Percentiles rank a stretch among this genome's conserved stretches.
Conservation (phyloP, 37 sponge, comb jelly and placozoan genomes). For the Hormiphora californensis region DNA sequence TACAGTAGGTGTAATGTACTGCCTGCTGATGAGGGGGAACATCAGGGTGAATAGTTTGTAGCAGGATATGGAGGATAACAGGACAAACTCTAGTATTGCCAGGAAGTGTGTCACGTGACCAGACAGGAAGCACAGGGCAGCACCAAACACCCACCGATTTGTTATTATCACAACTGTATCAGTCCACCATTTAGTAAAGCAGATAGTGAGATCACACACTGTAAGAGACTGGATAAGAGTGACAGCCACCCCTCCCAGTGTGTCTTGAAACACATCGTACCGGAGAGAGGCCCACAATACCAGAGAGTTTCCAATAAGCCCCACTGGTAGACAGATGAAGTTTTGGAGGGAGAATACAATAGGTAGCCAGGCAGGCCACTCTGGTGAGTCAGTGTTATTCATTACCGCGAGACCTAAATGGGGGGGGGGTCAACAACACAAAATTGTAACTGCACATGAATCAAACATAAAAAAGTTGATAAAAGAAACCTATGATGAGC, state of each 20-base stretch:
- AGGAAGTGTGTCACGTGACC: not conserved
- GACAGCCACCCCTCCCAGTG: not conserved
- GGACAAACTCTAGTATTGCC: constrained; percentile 4
- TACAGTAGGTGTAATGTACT: not conserved
- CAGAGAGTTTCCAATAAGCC: not conserved
- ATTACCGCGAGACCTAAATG: too few species aligned
- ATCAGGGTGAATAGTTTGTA: not conserved
- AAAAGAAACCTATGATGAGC: too few species aligned
- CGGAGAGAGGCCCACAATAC: not conserved
- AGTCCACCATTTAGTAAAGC: not conserved
- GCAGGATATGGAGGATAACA: not conserved
- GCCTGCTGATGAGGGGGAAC: not conserved
- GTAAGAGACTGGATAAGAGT: not conserved
- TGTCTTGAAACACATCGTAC: not conserved
- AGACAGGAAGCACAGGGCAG: not conserved
- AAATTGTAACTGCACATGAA: too few species aligned
- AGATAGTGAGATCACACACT: not conserved
- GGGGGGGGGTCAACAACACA: too few species aligned
- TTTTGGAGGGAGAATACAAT: not conserved
- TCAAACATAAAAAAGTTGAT: too few species aligned
- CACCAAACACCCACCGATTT: not conserved
- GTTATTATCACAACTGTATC: not conserved
- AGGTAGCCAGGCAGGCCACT: not conserved
- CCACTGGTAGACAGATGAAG: not conserved
- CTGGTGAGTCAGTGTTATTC: too few species aligned